phyloP scores from a whole-genome alignment of 2,797 vertebrate genomes.

The Sebastes goodei region DNA sequence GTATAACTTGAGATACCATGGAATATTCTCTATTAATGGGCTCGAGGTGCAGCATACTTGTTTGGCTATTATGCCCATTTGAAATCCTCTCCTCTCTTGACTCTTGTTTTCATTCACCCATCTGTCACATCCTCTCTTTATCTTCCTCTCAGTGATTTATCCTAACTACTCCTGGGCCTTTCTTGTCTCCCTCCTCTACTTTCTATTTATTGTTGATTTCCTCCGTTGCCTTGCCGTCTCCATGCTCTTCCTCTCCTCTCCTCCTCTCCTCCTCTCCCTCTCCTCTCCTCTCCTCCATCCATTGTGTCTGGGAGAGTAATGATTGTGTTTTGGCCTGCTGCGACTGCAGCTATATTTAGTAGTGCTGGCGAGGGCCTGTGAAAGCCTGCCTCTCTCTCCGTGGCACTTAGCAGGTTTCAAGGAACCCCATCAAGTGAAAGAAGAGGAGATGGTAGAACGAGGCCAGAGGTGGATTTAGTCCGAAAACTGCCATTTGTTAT shows the following conservation, averaged over 20 bases:
- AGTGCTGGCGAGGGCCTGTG: conserved; percentile 63
- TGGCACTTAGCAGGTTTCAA: conserved; percentile 67
- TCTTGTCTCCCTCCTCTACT: not conserved
- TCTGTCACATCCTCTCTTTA: conserved; percentile 19
- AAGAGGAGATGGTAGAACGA: not conserved
- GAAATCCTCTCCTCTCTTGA: conserved; percentile 2
- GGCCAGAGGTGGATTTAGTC: conserved; percentile 23
- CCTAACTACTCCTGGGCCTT: conserved; percentile 11
- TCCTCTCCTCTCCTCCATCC: conserved; percentile 31
- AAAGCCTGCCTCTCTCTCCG: conserved; percentile 57
- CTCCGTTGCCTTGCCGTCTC: not conserved
- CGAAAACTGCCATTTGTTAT: conserved; percentile 22
- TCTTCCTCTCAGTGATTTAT: conserved; percentile 13
- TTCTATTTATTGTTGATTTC: conserved; percentile 15
- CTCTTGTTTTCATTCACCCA: conserved; percentile 21
- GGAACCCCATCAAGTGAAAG: conserved; percentile 49
- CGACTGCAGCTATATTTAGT: conserved; percentile 78
- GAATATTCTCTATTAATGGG: not conserved
- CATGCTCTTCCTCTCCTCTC: not conserved
- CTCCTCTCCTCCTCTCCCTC: not conserved
- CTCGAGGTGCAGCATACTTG: not conserved
- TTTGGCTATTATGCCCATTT: conserved; percentile 15
- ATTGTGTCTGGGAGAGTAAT: conserved; percentile 74
- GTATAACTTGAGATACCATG: not conserved
- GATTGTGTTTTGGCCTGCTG: conserved; percentile 73